Evolutionary conservation across 2,888 invertebrate species (phyloP), one percentile per base, ranked within the genome.

Genomic region (Capitulum mitella): DNA sequence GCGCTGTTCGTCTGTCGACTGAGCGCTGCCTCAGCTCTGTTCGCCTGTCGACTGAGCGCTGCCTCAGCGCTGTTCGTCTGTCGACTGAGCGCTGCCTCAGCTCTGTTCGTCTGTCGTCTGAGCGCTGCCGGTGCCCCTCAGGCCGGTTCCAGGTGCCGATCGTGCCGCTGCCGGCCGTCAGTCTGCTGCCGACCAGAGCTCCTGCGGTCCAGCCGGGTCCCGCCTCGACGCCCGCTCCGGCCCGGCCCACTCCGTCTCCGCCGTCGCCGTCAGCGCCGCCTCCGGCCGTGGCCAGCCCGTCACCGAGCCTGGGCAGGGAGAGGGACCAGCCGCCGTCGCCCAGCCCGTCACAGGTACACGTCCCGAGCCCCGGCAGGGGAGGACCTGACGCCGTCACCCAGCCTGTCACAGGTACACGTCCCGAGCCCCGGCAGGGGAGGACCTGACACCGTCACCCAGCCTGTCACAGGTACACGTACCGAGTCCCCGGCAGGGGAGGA

Each of bases 221-320:
- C 14, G 51, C 51, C 51, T 51, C 51, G 3, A 22, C 51, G 10
- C 51, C 58, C 0, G 29, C 58, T 6, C 8, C 58, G 29, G 58
- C 58, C 32, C 84, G 87, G 81, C 86, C 87, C 0, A 87, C 86
- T 81, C 87, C 88, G 46, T 87, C 87, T 5, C 88, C 88, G 85
- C 61, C 81, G 79, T 86, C 87, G 81, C 85, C 87, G 10, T 87
- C 87, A 80, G 87, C 88, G 32, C 87, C 48, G 86, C 37, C 79
- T 64, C 37, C 79, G 79, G 32, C 48, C 14, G 61, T 32, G 8
- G 14, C 32, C 61, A 61, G 61, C 32, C 61, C 61, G 14, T 32
- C 61, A 6, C 32, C 61, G 6, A 61, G 61, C 32, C 61, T 32
- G 14, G 14, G 32, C 29, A 2, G 16, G 3, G 32, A 61, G 3